phyloP scores from a whole-genome alignment of 2,797 vertebrate species.

The Cyprinella venusta region DNA sequence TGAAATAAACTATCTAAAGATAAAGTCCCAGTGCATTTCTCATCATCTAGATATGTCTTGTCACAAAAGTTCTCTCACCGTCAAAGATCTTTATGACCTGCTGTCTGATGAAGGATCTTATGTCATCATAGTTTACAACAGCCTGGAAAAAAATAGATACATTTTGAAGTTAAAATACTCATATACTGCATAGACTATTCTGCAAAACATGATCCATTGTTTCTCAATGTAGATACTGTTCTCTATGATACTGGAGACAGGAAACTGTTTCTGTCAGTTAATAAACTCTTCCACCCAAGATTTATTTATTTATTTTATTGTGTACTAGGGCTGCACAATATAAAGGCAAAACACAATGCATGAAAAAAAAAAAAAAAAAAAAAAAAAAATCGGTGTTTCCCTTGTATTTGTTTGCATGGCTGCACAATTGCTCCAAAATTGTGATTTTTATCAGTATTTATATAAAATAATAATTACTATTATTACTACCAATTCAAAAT shows the following conservation, averaged over 20 bases:
- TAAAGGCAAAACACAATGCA: too few relatives aligned
- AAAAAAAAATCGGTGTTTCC: too few relatives aligned
- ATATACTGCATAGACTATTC: background rate
- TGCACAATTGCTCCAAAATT: too few relatives aligned
- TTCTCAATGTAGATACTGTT: background rate
- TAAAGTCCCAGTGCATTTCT: background rate
- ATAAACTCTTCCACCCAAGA: background rate
- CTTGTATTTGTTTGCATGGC: too few relatives aligned
- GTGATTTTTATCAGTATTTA: too few relatives aligned
- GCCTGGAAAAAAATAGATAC: slow-evolving; percentile 75
- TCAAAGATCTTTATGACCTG: slow-evolving; percentile 96
- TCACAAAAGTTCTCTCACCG: slow-evolving; percentile 74
- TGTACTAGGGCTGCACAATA: background rate
- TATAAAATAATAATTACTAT: background rate
- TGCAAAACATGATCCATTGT: background rate
- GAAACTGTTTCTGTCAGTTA: background rate
- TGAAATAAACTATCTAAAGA: background rate
- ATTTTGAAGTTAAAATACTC: background rate
- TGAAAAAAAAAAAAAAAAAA: too few relatives aligned
- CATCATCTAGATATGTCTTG: background rate
- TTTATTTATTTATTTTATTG: background rate
- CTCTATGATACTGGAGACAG: background rate
- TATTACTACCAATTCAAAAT: background rate
- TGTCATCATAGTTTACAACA: slow-evolving; percentile 91
- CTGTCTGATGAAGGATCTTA: slow-evolving; percentile 93